phyloP scores from a whole-genome alignment of 2,113 vertebrate genomes.

The Tangachromis dhanisi region DNA sequence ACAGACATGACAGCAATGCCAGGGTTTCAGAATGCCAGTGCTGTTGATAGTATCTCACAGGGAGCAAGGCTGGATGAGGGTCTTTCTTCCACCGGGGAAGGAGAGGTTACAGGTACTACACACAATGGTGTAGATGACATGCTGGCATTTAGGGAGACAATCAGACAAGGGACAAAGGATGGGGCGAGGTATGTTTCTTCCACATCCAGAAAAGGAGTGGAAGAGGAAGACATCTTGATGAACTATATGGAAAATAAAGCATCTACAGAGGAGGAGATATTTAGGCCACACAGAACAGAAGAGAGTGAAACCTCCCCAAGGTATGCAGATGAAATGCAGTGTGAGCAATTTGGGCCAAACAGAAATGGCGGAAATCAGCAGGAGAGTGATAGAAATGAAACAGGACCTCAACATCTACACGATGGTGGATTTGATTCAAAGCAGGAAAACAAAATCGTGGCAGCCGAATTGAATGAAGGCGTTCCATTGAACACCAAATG shows the following conservation, averaged over 20 bases:
- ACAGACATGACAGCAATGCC: conserved; percentile 45
- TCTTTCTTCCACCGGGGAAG: conserved; percentile 31
- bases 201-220: conserved; percentile 23
- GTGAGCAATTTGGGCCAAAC: conserved; percentile 2
- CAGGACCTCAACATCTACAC: neutral
- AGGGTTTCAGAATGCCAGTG: conserved; percentile 44
- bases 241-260: conserved; percentile 13
- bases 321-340: conserved; percentile 17
- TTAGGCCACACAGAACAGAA: conserved; percentile 26
- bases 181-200: conserved; percentile 22
- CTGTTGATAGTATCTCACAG: conserved; percentile 52
- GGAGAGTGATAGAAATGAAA: conserved; percentile 6
- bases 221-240: conserved; percentile 12
- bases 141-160: conserved; percentile 65
- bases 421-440: neutral
- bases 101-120: conserved; percentile 37
- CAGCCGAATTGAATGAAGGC: neutral
- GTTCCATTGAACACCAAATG: neutral
- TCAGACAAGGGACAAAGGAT: conserved; percentile 32
- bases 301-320: conserved; percentile 13
- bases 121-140: conserved; percentile 35
- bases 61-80: conserved; percentile 30
- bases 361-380: conserved; percentile 1
- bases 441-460: neutral
- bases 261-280: conserved; percentile 14